These are phyloP conservation scores for Gymnodraco acuticeps DNA, from an alignment of 2,797 vertebrate species.

Conservation along the genomic window DNA sequence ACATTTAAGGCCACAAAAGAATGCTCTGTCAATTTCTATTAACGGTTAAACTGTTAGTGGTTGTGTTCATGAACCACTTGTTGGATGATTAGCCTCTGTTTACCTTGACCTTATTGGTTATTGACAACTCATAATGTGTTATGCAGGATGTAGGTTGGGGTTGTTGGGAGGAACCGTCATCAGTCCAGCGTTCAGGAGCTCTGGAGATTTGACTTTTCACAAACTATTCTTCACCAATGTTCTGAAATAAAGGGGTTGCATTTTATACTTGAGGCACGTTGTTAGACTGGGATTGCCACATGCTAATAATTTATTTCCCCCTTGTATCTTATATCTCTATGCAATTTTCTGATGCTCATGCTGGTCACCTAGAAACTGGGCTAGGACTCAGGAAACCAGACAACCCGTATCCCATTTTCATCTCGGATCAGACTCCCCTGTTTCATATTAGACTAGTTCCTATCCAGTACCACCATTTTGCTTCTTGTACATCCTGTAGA, in stretches of 20 bases:
- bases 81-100: slow-evolving; percentile 3
- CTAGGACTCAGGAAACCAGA: slow-evolving; percentile 79
- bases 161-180: slow-evolving; percentile 42
- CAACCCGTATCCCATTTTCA: slow-evolving; percentile 43
- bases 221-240: slow-evolving; percentile 52
- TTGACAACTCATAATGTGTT: slow-evolving; percentile 18
- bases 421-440: slow-evolving; percentile 31
- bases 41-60: slow-evolving; percentile 8
- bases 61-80: slow-evolving; percentile 1
- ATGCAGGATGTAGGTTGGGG: slow-evolving; percentile 10
- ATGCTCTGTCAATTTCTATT: slow-evolving; percentile 15
- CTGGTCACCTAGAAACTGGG: slow-evolving; percentile 76
- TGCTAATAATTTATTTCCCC: slow-evolving; percentile 41
- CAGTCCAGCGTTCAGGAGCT: slow-evolving; percentile 29
- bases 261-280: slow-evolving; percentile 66
- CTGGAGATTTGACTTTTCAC: slow-evolving; percentile 37
- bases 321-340: slow-evolving; percentile 80
- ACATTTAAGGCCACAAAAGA: slow-evolving; percentile 19
- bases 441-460: slow-evolving; percentile 43
- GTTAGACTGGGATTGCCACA: slow-evolving; percentile 62
- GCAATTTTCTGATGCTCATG: slow-evolving; percentile 82
- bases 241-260: slow-evolving; percentile 58
- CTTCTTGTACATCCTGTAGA: slow-evolving; percentile 72
- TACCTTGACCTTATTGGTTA: background rate
- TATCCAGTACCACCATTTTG: slow-evolving; percentile 43